Evolutionary conservation across 2,113 vertebrate genomes (phyloP).

Genomic region (Ranitomeya imitator): DNA sequence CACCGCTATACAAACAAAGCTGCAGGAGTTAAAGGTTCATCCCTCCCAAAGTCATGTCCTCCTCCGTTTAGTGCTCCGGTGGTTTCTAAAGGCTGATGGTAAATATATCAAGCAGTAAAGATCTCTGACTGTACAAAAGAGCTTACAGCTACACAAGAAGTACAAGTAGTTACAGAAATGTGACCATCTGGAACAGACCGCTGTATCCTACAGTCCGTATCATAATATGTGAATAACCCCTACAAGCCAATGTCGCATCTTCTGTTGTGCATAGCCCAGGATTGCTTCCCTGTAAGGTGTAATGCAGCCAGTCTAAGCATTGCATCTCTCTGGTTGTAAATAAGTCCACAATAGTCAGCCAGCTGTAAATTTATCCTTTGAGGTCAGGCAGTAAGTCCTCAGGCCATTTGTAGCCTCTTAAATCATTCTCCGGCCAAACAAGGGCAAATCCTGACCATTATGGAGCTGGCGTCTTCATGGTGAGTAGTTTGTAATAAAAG

Average conservation of each 20-base stretch:
- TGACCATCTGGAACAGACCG: no score
- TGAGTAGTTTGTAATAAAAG: not conserved
- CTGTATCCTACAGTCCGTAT: no score
- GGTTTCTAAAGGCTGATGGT: no score
- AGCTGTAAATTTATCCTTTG: conserved; percentile 19
- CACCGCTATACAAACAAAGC: no score
- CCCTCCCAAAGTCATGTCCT: no score
- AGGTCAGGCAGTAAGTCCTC: not conserved
- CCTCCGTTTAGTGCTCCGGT: no score
- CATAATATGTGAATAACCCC: no score
- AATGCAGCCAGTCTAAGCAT: not conserved
- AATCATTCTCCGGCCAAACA: conserved; percentile 21
- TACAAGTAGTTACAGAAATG: no score
- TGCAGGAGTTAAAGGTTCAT: no score
- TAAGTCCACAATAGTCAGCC: conserved; percentile 41
- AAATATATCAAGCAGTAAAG: not conserved
- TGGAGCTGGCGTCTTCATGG: conserved; percentile 8
- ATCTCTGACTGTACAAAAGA: not conserved
- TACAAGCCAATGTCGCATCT: not conserved
- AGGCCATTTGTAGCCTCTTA: conserved; percentile 23
- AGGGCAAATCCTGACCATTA: conserved; percentile 4
- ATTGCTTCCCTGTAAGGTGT: not conserved
- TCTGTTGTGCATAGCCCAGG: not conserved
- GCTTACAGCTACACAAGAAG: not conserved
- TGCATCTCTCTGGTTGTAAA: not conserved